phyloP scores from a whole-genome alignment of 2,797 vertebrate genomes.

The Serranus cabrilla region DNA sequence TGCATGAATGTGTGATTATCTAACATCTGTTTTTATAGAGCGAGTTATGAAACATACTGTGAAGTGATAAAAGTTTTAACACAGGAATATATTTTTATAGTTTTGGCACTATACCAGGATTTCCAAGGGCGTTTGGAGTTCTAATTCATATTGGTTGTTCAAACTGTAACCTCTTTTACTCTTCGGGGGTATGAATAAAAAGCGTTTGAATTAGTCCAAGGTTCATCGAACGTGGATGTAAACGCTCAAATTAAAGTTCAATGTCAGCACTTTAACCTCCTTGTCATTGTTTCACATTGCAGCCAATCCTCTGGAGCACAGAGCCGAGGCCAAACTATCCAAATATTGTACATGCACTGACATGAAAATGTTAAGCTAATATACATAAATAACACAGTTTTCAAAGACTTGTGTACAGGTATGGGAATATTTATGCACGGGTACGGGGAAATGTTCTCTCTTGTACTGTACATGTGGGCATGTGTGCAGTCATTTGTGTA shows the following conservation, averaged over 20 bases:
- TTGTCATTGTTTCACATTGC: slow-evolving; percentile 11
- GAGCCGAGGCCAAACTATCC: neutral
- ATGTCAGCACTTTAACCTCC: slow-evolving; percentile 36
- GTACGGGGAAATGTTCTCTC: slow-evolving; percentile 36
- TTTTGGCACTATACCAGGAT: neutral
- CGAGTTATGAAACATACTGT: neutral
- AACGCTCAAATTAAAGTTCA: slow-evolving; percentile 27
- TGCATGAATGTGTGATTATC: neutral
- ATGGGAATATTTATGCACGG: slow-evolving; percentile 48
- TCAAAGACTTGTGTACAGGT: slow-evolving; percentile 21
- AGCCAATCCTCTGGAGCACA: slow-evolving; percentile 6
- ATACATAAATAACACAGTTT: slow-evolving; percentile 31
- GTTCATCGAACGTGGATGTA: slow-evolving; percentile 18
- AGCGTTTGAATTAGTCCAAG: neutral
- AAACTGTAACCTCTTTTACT: slow-evolving; percentile 6
- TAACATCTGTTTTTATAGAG: neutral
- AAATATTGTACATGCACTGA: slow-evolving; percentile 7
- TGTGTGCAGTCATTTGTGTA: slow-evolving; percentile 50
- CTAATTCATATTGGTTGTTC: neutral
- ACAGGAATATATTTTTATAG: neutral
- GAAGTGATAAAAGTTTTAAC: neutral
- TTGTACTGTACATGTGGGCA: slow-evolving; percentile 24
- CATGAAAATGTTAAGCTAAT: slow-evolving; percentile 11
- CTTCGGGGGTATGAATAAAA: slow-evolving; percentile 9
- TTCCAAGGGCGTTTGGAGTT: slow-evolving; percentile 15